Evolutionary conservation across 2,113 vertebrate genomes (phyloP).

Genomic region (Litocranius walleri): DNA sequence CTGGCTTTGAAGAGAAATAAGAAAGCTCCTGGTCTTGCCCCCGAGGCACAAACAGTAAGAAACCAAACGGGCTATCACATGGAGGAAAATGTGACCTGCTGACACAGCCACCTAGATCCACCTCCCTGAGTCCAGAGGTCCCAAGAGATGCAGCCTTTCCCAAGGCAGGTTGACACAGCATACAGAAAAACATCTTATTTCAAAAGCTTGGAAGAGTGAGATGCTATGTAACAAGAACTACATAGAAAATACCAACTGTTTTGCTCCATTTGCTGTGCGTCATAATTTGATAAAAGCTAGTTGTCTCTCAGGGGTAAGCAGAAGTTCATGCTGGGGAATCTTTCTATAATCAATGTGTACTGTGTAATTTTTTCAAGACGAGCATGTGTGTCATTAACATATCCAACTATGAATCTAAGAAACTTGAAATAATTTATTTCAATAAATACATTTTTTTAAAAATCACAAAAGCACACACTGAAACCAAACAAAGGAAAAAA

Average conservation of each 20-base stretch:
- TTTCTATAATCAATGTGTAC: not conserved
- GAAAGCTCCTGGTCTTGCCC: not conserved
- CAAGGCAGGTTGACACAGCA: not conserved
- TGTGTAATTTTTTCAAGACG: not conserved
- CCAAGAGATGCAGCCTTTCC: not conserved
- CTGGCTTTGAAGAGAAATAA: not conserved
- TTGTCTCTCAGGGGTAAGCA: not conserved
- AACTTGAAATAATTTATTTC: not conserved
- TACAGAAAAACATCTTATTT: not conserved
- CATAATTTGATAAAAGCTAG: not conserved
- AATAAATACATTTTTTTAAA: not conserved
- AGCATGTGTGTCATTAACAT: not conserved
- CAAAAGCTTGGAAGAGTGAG: not conserved
- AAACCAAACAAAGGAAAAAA: not conserved
- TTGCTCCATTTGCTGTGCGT: not conserved
- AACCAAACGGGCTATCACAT: rapidly evolving
- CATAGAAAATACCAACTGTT: not conserved
- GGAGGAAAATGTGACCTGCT: not conserved
- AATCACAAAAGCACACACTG: not conserved
- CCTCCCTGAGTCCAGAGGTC: too few relatives aligned
- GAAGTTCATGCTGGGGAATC: not conserved
- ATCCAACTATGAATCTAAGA: not conserved
- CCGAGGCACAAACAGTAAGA: not conserved
- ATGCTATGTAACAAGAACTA: not conserved
- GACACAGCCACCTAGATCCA: not conserved